phyloP scores from a whole-genome alignment of 2,113 vertebrate genomes.

The Neolamprologus modestus region DNA sequence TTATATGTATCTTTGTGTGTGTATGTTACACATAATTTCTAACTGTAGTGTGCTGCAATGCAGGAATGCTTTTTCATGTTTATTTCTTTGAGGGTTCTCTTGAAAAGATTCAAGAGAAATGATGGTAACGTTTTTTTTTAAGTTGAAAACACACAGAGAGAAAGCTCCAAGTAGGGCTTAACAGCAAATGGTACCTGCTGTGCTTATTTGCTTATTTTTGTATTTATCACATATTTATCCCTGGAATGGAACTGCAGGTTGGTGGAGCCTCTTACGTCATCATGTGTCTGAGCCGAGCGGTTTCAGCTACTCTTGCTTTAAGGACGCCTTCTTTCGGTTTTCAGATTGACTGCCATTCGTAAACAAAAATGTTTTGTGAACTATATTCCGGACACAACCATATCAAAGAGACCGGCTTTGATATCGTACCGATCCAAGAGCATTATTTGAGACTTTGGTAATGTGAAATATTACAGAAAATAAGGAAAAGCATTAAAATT shows the following conservation, averaged over 20 bases:
- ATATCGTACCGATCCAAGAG: neutral
- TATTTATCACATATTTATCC: neutral
- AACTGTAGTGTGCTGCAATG: neutral
- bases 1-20: neutral
- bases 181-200: neutral
- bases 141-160: neutral
- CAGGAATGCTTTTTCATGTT: neutral
- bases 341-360: neutral
- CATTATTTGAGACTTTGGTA: neutral
- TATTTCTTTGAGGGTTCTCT: neutral
- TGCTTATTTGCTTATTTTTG: neutral
- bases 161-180: neutral
- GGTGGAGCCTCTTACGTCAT: neutral
- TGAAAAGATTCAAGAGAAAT: neutral
- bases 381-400: neutral
- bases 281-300: neutral
- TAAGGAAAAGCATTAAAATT: neutral
- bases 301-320: neutral
- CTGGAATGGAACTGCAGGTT: neutral
- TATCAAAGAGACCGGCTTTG: neutral
- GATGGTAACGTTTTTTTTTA: neutral
- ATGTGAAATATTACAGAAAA: neutral
- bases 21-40: neutral
- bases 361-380: neutral
- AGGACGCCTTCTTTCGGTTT: accelerated